Evolutionary conservation across 2,113 vertebrate genomes (phyloP).

Genomic region (Sceloporus tristichus): DNA sequence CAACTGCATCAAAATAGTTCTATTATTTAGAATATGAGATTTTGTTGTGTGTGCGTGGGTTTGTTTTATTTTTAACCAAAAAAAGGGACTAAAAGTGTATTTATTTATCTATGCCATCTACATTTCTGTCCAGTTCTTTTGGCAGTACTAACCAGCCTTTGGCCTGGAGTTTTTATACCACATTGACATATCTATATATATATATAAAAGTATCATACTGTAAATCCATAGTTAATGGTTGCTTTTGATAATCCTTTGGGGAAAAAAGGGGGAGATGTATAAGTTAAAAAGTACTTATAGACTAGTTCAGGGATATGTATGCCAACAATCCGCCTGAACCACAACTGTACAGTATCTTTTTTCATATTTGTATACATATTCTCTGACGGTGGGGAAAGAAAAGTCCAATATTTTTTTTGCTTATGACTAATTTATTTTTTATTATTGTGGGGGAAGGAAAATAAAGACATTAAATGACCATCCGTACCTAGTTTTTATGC

Average conservation of each 20-base stretch:
- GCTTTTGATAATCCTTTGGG: conserved; percentile 45
- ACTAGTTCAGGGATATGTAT: conserved; percentile 67
- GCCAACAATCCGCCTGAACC: conserved; percentile 66
- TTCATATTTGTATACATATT: conserved; percentile 72
- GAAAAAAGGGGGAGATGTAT: conserved; percentile 18
- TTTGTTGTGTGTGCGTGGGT: conserved; percentile 51
- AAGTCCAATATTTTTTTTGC: conserved; percentile 83
- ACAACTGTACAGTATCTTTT: conserved; percentile 66
- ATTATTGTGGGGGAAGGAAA: conserved; percentile 77
- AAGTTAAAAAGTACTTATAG: conserved; percentile 62
- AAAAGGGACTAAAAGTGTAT: conserved; percentile 79
- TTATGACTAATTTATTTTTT: conserved; percentile 88
- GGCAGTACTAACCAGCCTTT: conserved; percentile 73
- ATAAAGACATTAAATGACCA: conserved; percentile 75
- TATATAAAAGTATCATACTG: conserved; percentile 66
- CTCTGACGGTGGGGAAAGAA: conserved; percentile 71
- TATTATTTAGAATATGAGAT: conserved; percentile 76
- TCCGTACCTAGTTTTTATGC: not conserved
- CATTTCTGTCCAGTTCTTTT: conserved; percentile 66
- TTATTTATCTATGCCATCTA: conserved; percentile 79
- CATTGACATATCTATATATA: conserved; percentile 60
- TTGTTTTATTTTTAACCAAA: conserved; percentile 48
- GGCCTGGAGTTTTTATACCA: conserved; percentile 61
- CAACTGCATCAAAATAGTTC: conserved; percentile 76
- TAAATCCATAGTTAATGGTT: conserved; percentile 59